These are phyloP conservation scores for Potamarius usumacintae DNA, from an alignment of 2,113 vertebrate species.

Conservation along the genomic window DNA sequence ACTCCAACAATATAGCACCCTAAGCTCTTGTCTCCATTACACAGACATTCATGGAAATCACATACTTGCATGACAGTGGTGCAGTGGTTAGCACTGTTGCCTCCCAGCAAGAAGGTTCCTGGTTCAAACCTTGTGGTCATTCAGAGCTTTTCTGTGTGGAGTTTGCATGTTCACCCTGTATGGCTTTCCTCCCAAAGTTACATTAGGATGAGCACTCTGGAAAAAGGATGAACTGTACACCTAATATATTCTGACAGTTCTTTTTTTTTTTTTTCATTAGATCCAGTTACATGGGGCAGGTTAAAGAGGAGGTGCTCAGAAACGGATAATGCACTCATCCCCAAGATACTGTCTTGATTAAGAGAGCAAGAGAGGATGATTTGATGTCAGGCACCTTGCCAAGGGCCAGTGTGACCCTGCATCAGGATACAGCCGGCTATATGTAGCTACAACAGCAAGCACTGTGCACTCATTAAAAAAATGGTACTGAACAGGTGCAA, in stretches of 20 bases:
- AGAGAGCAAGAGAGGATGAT: conserved; percentile 19
- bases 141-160: not conserved
- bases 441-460: not conserved
- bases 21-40: not conserved
- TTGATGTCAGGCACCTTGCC: not conserved
- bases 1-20: not conserved
- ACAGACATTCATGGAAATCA: too few relatives aligned
- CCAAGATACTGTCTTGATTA: conserved; percentile 28
- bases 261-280: conserved; percentile 2
- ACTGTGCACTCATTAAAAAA: not conserved
- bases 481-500: not conserved
- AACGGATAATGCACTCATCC: conserved; percentile 40
- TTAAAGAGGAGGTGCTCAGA: conserved; percentile 34
- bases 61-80: too few relatives aligned
- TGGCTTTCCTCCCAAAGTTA: too few relatives aligned
- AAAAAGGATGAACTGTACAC: not conserved
- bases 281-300: conserved; percentile 32
- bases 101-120: too few relatives aligned
- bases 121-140: not conserved
- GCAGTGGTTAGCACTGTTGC: too few relatives aligned
- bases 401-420: not conserved
- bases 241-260: conserved; percentile 28
- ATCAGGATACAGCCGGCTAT: conserved; percentile 14
- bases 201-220: not conserved
- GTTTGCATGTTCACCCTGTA: too few relatives aligned